Evolutionary conservation across 2,797 vertebrate species (phyloP), one percentile per base, ranked within the genome.

Genomic region (Rousettus madagascariensis): DNA sequence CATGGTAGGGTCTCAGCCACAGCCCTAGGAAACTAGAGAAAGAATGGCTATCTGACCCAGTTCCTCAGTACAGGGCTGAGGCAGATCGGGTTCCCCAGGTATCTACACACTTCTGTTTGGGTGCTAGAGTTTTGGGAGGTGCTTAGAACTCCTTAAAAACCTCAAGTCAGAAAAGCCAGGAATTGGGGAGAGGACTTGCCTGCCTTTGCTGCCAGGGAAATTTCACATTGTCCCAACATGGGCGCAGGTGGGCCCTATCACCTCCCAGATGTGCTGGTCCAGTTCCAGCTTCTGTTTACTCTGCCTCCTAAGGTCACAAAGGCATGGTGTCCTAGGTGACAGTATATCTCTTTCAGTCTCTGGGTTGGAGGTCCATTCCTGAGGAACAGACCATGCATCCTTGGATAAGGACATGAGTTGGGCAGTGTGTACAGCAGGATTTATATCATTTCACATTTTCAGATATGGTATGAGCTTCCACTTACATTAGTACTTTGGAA

Each of bases 1-100:
- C 3, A 0, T 4, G 22, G 6, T 33, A 24, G 38, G 33, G 0
- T 43, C 1, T 2, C 4, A 36, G 46, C 28, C 4, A n/a, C 2
- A 30, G 19, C 16, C 57, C 63, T 26, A 19, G 55, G 30, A 75
- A 19, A 33, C 30, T 28, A 19, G 38, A 85, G 61, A 24, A 75
- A 43, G 33, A 38, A 36, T 2, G 13, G 19, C 19, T 43, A 4
- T 26, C 33, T 71, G 24, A 8, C 2, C 1, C 20, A 13, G 2
- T 5, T 41, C n/a, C 30, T 41, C 17, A 16, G 17, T 0, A 6
- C 20, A 9, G 22, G 36, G 8, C 24, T 43, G 5, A 69, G 68
- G 63, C 9, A 30, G 33, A 2, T 13, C 75, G 51, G 46, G 15
- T 3, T 65, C 49, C 22, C 66, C 46, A 24, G 72, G n/a, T 55